Base-by-base conservation (phyloP, 2,113 vertebrate genomes). In the Tringa solitaria region DNA sequence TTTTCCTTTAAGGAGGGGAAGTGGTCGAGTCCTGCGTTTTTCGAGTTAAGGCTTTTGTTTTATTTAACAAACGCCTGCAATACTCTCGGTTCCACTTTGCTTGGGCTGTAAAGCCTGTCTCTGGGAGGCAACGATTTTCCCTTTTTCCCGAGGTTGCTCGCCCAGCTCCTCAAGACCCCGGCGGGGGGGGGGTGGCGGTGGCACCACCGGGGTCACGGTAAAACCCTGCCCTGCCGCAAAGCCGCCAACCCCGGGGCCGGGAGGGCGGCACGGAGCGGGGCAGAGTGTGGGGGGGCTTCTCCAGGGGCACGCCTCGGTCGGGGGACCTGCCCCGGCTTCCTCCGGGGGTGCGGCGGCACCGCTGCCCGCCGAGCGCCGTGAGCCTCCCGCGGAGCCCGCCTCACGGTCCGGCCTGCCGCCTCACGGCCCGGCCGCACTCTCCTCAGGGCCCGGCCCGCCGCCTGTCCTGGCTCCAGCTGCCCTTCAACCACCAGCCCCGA, bases 101-200 rank as follows among this genome's bases (percentile, higher is more conserved):
- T 16, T 1, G 32, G 24, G 35, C 26, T 54, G 51, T 46, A 39
- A 22, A 18, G 41, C 2, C 61, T 2, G 9, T 26, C 3, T 1
- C 21, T 1, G 24, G 39, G 33, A 27, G 41, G 10, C 41, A 11
- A 68, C 18, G n/a, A 24, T 21, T 26, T 18, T 6, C 45, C 41
- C 19, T 35, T 16, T 43, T 30, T n/a, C 10, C 5, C 28, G 28
- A 18, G 7, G 26, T 6, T 8, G 14, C 35, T 26, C 43, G 20
- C 14, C 26, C 69, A 13, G 41, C 11, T 18, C 30, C 39, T 2
- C 6, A 6, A 9, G 6, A 8, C 8, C 56, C 70, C 4, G 48
- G 37, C 50, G 18, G 56, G 10, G 48, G 23, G n/a, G 60, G 53
- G 60, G 53, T 1, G 82, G 13, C 12, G 48, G 30, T 28, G 35